Evolutionary conservation across 2,888 invertebrate genomes (phyloP), one percentile per base, ranked within the genome.

Genomic region (Danaus chrysippus): DNA sequence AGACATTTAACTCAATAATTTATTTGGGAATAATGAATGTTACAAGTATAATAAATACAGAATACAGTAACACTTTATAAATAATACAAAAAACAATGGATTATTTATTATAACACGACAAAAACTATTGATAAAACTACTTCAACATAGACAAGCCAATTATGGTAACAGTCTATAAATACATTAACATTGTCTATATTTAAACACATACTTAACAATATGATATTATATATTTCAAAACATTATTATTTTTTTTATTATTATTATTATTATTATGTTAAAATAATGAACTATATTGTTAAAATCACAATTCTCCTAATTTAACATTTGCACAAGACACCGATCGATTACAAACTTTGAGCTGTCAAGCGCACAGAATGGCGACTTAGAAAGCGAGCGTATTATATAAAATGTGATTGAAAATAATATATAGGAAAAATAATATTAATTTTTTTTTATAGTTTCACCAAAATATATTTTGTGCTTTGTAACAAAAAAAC

Each of bases 231-330:
- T 78, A 75, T 77, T 79, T 84, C 84, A 80, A 83, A 87, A 87
- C 77, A 73, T 86, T 84, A 81, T 79, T 77, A 74, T 63, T 69
- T 74, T 84, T 84, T 85, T n/a, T n/a, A n/a, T n/a, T n/a, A n/a
- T n/a, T n/a, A n/a, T n/a, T n/a, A n/a, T n/a, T n/a, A n/a, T n/a
- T n/a, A n/a, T n/a, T n/a, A 81, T 79, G 82, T 83, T 87, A 87
- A 86, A 86, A 83, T 84, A 86, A 82, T 79, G 80, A 82, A 85
- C 87, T 88, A 89, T 88, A 84, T 82, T 80, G 79, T 83, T 87
- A 87, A 87, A 90, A 90, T 90, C 90, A 90, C 90, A 90, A 84
- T 89, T 87, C 77, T 83, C 88, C 88, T 89, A 90, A 84, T 81
- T 77, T 86, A 87, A 88, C 86, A 84, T 85, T 63, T 87, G 87